These are phyloP conservation scores for Drosophila nasuta DNA, from an alignment of 1,140 invertebrate species.

Conservation along the genomic window DNA sequence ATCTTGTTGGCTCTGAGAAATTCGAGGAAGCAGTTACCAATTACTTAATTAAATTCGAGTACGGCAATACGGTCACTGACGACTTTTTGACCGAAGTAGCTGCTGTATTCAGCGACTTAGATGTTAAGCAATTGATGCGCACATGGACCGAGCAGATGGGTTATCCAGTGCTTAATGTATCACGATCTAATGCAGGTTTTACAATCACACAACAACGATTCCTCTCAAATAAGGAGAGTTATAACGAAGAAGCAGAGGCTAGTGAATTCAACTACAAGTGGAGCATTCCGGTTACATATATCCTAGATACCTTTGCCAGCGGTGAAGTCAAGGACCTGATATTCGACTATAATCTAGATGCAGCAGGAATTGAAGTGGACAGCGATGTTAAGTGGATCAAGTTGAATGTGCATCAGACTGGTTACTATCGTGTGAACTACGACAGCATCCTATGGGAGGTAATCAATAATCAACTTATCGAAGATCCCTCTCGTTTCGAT, in stretches of 20 bases:
- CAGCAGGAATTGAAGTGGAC: too few species aligned
- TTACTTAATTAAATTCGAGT: constrained; percentile 91
- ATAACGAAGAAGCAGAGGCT: constrained; percentile 84
- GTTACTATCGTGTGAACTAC: constrained; percentile 96
- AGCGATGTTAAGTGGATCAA: constrained; percentile 90
- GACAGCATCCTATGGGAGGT: constrained; percentile 88
- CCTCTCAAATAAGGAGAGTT: constrained; percentile 88
- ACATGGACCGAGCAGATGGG: constrained; percentile 98
- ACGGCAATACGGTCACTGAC: constrained; percentile 91
- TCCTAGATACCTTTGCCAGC: constrained; percentile 85
- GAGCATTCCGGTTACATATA: constrained; percentile 92
- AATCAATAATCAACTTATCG: constrained; percentile 87
- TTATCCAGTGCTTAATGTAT: constrained; percentile 91
- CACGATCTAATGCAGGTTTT: constrained; percentile 84
- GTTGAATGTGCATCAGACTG: constrained; percentile 93
- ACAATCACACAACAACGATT: constrained; percentile 90
- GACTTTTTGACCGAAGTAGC: constrained; percentile 91
- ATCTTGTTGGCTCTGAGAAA: constrained; percentile 90
- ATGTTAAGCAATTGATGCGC: constrained; percentile 91
- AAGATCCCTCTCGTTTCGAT: constrained; percentile 47
- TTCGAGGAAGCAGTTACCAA: constrained; percentile 91
- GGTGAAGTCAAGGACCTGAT: constrained; percentile 55
- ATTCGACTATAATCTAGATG: too few species aligned
- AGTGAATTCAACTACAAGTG: constrained; percentile 90
- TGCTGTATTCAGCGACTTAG: constrained; percentile 63